These are phyloP conservation scores for Anhinga anhinga DNA, from an alignment of 2,113 vertebrate species.

Conservation along the genomic window DNA sequence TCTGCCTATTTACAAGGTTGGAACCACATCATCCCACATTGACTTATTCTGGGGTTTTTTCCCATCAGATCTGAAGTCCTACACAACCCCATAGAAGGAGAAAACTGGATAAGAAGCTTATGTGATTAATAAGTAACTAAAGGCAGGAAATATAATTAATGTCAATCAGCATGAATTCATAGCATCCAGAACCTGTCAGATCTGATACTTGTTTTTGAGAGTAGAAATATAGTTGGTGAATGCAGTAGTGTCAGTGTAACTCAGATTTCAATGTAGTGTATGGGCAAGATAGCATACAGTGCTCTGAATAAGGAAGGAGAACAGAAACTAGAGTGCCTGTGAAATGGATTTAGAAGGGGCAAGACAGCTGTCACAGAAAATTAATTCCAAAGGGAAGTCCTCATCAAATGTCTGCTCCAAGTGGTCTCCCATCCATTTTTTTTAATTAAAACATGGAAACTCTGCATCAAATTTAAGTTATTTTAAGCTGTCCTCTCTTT, in stretches of 20 bases:
- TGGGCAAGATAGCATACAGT: not conserved
- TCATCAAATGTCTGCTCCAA: not conserved
- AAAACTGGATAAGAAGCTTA: not conserved
- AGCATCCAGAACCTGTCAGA: conserved; percentile 48
- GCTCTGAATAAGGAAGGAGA: not conserved
- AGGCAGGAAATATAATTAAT: conserved; percentile 52
- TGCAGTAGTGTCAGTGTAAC: not conserved
- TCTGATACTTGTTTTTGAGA: not conserved
- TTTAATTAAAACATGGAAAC: not conserved
- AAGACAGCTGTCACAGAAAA: not conserved
- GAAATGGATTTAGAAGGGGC: not conserved
- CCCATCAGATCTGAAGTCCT: not conserved
- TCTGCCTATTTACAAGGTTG: not conserved
- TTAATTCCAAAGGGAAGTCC: not conserved
- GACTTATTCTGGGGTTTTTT: not conserved
- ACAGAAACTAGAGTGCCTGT: not conserved
- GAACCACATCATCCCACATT: not conserved
- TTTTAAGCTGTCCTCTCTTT: not conserved
- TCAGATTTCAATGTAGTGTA: not conserved
- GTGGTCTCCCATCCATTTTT: not conserved
- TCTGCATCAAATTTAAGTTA: not conserved
- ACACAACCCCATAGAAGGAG: conserved; percentile 21
- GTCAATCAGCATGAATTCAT: conserved; percentile 54
- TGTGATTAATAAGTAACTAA: conserved; percentile 41
- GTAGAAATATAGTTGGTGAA: not conserved